phyloP scores from a whole-genome alignment of 92 coral and sea anemone species.

The Scolanthus callimorphus region DNA sequence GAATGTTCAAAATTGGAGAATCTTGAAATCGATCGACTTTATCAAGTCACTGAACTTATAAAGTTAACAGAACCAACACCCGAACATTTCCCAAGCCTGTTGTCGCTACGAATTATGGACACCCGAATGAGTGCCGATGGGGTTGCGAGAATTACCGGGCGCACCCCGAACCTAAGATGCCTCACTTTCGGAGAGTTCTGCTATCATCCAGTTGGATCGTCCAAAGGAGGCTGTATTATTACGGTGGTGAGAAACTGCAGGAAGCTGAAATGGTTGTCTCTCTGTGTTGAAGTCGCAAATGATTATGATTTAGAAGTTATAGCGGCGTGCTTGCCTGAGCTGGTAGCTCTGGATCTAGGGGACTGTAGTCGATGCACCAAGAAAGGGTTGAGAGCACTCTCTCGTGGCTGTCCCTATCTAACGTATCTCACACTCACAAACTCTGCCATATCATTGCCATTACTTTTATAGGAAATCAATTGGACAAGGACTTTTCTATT shows the following conservation, averaged over 20 bases:
- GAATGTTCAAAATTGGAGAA: constrained; percentile 46
- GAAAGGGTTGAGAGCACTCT: constrained; percentile 45
- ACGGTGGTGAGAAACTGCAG: constrained; percentile 61
- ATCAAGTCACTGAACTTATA: constrained; percentile 50
- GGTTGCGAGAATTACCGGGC: constrained; percentile 57
- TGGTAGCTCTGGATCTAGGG: constrained; percentile 68
- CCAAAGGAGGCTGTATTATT: constrained; percentile 51
- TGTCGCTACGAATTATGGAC: constrained; percentile 49
- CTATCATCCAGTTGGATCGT: constrained; percentile 49
- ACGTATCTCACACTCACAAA: constrained; percentile 46
- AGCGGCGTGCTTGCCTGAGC: constrained; percentile 37
- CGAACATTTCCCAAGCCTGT: constrained; percentile 37
- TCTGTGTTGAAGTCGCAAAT: constrained; percentile 54
- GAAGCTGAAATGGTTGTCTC: constrained; percentile 49
- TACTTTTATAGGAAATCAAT: too few relatives aligned
- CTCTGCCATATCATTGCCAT: too few relatives aligned
- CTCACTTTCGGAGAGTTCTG: constrained; percentile 71
- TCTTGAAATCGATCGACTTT: constrained; percentile 65
- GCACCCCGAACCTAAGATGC: constrained; percentile 54
- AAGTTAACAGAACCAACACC: constrained; percentile 11
- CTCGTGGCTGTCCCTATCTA: constrained; percentile 49
- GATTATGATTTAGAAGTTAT: constrained; percentile 56
- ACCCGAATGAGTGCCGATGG: constrained; percentile 74
- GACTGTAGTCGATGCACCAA: constrained; percentile 70
- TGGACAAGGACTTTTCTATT: too few relatives aligned